Base-by-base conservation (phyloP, 2,888 invertebrate genomes). In the Thera britannica region DNA sequence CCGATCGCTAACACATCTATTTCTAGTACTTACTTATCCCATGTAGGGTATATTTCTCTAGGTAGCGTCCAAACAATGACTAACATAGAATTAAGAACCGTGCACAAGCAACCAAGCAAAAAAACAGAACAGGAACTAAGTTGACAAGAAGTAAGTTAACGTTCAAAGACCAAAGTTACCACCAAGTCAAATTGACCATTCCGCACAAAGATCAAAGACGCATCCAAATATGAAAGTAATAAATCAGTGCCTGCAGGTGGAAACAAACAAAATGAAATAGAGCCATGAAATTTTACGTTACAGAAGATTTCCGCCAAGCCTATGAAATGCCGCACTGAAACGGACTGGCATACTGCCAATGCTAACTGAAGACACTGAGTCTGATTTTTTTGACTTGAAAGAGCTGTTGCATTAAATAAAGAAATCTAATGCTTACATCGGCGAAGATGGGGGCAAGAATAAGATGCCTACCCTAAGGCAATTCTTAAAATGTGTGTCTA, bases 211-310 rank as follows among this genome's bases (percentile, higher is more conserved):
- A 70, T 70, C 63, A 67, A 67, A 69, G 62, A 60, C 35, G 7
- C 48, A 46, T 11, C 36, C 12, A 63, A 57, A 66, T 49, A 64
- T 57, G 49, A 61, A 54, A 61, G 44, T n/a, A n/a, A 69, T 64
- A 70, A 66, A 70, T 70, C 52, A 60, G 36, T 34, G 56, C 57
- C 38, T 51, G 59, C 46, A 62, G 59, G 65, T 64, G 56, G 44
- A 44, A 62, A 55, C 23, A 60, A 35, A 54, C 49, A 70, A 62
- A 65, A 64, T 52, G 58, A 56, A 65, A 64, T 52, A 58, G 51
- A 62, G 9, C 51, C 12, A n/a, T 62, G 52, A 62, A 62, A 59
- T 66, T 4, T 54, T 36, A 12, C 46, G 55, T 68, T 66, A 59
- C 58, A 62, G 55, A 62, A 54, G 57, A 62, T 68, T 62, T 62